Evolutionary conservation across 2,888 invertebrate genomes (phyloP), one percentile per base, ranked within the genome.

Genomic region (Lithophane semibrunnea): DNA sequence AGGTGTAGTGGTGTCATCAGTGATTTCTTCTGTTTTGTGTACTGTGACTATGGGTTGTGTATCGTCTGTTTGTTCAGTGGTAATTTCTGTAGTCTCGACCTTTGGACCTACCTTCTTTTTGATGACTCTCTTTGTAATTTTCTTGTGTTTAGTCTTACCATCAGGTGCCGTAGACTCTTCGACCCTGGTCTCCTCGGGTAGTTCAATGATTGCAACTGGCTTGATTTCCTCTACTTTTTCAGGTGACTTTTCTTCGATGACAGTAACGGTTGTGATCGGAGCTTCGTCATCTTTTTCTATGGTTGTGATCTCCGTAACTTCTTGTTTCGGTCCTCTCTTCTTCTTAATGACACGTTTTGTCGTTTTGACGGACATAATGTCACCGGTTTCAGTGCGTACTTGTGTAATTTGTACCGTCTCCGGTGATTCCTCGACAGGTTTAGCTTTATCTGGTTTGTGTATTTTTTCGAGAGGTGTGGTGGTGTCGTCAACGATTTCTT

Each of bases 61-160:
- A 0, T 64, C 64, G 0, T n/a, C 64, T 44, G 42, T 44, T 0
- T 64, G 44, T 64, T 64, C 64, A 16, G 64, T 64, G 0, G 64
- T 64, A 0, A 64, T 64, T 9, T 64, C 2, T 44, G 64, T 64
- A 0, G n/a, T 44, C 0, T 64, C 42, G 0, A 64, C n/a, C 42
- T 64, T 64, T 0, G 64, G 64, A 64, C 64, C 64, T 44, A 44
- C 44, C 16, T 64, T n/a, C 64, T 44, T 64, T 64, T 44, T 64
- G 0, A 64, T 44, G 0, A 44, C 16, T 4, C 64, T 3, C 0
- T 64, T 64, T 0, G n/a, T 64, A 0, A 64, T 0, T 64, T 1
- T 44, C 9, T n/a, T 64, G 1, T 64, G 64, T 44, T 3, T 64
- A 4, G 0, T 9, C 64, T 64, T 44, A 44, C 64, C 64, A 0